phyloP scores from a whole-genome alignment of 2,113 vertebrate species.

The Chaetura pelagica region DNA sequence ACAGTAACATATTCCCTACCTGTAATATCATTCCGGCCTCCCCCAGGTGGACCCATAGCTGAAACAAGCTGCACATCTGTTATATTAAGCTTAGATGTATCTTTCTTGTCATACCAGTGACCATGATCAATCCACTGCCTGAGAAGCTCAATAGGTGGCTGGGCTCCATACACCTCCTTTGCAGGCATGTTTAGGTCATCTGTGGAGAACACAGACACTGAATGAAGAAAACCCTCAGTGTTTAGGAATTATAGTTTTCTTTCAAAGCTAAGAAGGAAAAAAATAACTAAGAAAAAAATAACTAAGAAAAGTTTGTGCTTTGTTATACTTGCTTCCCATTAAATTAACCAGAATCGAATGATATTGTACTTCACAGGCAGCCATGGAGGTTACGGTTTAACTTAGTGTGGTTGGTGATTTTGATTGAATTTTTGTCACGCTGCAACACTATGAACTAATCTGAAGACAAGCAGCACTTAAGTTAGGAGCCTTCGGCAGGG shows the following conservation, averaged over 20 bases:
- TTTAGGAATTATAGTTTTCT: neutral
- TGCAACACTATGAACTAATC: neutral
- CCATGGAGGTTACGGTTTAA: neutral
- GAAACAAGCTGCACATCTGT: conserved; percentile 84
- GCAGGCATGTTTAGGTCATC: conserved; percentile 97
- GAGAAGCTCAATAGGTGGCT: conserved; percentile 91
- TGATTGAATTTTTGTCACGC: neutral
- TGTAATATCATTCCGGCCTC: conserved; percentile 91
- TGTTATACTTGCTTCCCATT: neutral
- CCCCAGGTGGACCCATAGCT: conserved; percentile 94
- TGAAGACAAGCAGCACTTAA: neutral
- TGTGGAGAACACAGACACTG: conserved; percentile 30
- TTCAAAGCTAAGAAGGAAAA: neutral
- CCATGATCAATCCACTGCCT: conserved; percentile 90
- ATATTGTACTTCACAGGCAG: neutral
- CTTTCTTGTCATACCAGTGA: conserved; percentile 93
- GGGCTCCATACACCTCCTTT: conserved; percentile 91
- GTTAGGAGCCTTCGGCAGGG: neutral
- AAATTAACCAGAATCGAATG: neutral
- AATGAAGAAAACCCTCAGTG: neutral
- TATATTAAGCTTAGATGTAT: conserved; percentile 82
- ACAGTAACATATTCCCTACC: conserved; percentile 65
- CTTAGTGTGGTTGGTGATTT: neutral
- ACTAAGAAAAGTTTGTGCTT: neutral
- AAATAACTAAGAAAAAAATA: neutral